Percentiles rank a stretch among this genome's conserved stretches.
phyloP scores from a whole-genome alignment of 2,113 vertebrate species.

The Lophochroa leadbeateri region DNA sequence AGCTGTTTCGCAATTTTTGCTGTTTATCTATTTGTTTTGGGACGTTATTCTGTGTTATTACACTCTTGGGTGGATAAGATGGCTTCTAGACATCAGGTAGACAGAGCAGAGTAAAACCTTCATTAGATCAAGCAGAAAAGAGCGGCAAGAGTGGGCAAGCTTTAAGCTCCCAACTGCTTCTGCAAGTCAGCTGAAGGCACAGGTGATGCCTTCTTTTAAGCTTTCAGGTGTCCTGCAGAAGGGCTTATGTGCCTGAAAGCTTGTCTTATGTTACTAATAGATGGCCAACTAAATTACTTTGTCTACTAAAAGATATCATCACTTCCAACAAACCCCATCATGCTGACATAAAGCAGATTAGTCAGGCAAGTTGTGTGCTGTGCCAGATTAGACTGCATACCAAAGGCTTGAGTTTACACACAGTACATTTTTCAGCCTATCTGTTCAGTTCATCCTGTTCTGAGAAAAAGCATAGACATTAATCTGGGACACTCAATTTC shows the following conservation, averaged over 20 bases:
- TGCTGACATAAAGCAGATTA: slow-evolving; percentile 50
- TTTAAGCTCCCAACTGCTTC: not conserved
- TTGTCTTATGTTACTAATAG: not conserved
- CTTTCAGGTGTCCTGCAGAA: slow-evolving; percentile 1
- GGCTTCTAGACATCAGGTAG: not conserved
- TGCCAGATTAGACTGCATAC: slow-evolving; percentile 56
- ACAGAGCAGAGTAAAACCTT: not conserved
- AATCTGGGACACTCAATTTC: not conserved
- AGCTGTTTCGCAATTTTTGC: not conserved
- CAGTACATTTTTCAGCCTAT: slow-evolving; percentile 38
- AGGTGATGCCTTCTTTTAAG: not conserved
- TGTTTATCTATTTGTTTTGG: not conserved
- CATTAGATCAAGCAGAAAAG: not conserved
- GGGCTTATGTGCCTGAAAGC: not conserved
- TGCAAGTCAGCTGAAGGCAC: not conserved
- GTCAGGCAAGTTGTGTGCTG: slow-evolving; percentile 38
- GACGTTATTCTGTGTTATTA: not conserved
- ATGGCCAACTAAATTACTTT: not conserved
- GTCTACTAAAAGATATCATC: slow-evolving; percentile 26
- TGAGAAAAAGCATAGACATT: not conserved
- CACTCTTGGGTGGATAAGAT: not conserved
- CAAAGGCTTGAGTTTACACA: slow-evolving; percentile 42
- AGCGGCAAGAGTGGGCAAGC: not conserved
- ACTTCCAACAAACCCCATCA: slow-evolving; percentile 20
- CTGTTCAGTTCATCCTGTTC: slow-evolving; percentile 33